phyloP scores from a whole-genome alignment of 2,888 invertebrate species.

The Exephanes ischioxanthus region DNA sequence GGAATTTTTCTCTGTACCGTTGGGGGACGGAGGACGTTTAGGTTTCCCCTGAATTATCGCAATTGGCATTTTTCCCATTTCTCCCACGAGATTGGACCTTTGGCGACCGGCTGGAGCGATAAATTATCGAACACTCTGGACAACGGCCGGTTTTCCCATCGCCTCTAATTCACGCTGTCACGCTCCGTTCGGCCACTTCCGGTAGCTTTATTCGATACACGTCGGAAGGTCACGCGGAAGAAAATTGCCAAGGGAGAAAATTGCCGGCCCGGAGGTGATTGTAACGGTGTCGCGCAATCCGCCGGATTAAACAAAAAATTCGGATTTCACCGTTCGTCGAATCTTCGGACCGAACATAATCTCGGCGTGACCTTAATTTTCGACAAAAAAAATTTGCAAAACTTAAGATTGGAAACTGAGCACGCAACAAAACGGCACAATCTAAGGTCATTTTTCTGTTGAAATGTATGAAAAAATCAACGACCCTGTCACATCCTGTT shows the following conservation, averaged over 20 bases:
- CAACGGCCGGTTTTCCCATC: constrained; percentile 9
- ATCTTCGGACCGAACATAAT: not conserved
- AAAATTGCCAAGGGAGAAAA: constrained; percentile 13
- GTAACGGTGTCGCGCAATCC: not conserved
- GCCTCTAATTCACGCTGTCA: constrained; percentile 58
- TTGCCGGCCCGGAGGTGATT: not conserved
- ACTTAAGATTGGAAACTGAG: too few relatives aligned
- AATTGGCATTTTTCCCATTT: constrained; percentile 67
- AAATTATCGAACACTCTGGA: constrained; percentile 54
- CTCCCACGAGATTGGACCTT: constrained; percentile 57
- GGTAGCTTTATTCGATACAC: constrained; percentile 8
- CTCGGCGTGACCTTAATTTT: too few relatives aligned
- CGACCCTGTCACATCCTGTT: too few relatives aligned
- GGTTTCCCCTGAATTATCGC: constrained; percentile 59
- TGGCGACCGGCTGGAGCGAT: constrained; percentile 37
- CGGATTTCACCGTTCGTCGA: not conserved
- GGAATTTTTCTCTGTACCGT: not conserved
- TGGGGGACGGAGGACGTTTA: not conserved
- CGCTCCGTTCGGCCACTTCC: constrained; percentile 24
- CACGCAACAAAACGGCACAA: too few relatives aligned
- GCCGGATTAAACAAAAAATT: not conserved
- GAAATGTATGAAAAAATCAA: too few relatives aligned
- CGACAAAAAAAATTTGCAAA: too few relatives aligned
- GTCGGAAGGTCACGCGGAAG: constrained; percentile 15
- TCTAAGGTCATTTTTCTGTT: too few relatives aligned